Evolutionary conservation across 2,888 invertebrate species (phyloP).

Genomic region (Allygus modestus): DNA sequence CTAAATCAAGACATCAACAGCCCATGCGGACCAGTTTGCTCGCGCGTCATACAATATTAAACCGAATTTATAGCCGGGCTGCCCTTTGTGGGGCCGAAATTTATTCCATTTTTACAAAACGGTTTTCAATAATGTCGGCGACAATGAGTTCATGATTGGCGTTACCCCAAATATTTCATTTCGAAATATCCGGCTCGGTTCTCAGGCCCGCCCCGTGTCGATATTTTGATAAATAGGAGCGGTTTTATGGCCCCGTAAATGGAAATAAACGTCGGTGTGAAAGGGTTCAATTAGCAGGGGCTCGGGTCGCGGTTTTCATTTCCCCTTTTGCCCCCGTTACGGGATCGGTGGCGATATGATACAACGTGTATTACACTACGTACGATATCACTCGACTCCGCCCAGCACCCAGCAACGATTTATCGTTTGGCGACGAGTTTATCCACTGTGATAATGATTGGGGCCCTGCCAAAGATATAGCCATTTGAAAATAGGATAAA

Average conservation of each 20-base stretch:
- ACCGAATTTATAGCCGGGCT: constrained; percentile 53
- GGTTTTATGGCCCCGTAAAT: constrained; percentile 52
- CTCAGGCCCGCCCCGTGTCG: constrained; percentile 57
- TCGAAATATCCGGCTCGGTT: constrained; percentile 22
- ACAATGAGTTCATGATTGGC: constrained; percentile 56
- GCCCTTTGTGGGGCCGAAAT: constrained; percentile 30
- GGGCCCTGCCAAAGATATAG: too few relatives aligned
- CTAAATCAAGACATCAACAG: constrained; percentile 60
- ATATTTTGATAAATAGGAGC: constrained; percentile 57
- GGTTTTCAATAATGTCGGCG: constrained; percentile 59
- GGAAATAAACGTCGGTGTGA: constrained; percentile 52
- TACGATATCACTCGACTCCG: background rate
- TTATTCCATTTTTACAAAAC: constrained; percentile 59
- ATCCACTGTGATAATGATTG: too few relatives aligned
- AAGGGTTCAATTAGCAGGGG: constrained; percentile 49
- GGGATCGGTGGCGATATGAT: background rate
- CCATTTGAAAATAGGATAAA: too few relatives aligned
- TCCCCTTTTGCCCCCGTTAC: background rate
- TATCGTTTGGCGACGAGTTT: background rate
- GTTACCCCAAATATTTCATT: constrained; percentile 56
- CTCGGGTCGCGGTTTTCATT: background rate
- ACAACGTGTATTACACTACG: constrained; percentile 1
- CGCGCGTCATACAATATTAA: constrained; percentile 56
- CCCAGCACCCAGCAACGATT: background rate
- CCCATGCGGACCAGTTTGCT: background rate